phyloP scores from a whole-genome alignment of 2,888 invertebrate species.

The Hirtodrosophila histrioides region DNA sequence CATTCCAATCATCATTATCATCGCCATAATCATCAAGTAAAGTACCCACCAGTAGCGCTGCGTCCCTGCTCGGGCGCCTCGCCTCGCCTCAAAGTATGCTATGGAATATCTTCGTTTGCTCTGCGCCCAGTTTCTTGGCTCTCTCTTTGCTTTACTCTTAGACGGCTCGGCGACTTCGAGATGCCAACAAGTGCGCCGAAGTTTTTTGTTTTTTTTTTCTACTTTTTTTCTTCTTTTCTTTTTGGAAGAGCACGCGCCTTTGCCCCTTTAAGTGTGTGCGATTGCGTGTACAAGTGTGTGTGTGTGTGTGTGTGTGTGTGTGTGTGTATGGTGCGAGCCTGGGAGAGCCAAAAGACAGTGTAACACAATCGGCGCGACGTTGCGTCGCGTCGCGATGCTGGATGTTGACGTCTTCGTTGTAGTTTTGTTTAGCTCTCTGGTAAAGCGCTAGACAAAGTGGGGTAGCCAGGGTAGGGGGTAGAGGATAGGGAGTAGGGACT shows the following conservation, averaged over 20 bases:
- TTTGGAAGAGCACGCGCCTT: constrained; percentile 34
- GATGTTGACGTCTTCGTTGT: constrained; percentile 71
- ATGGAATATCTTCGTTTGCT: constrained; percentile 25
- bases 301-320: constrained; percentile 12
- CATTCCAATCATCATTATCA: constrained; percentile 84
- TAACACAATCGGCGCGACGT: constrained; percentile 27
- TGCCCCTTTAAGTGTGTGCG: constrained; percentile 3
- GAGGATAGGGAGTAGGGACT: background rate
- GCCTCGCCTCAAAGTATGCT: constrained; percentile 56
- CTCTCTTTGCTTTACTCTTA: constrained; percentile 44
- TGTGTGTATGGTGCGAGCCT: constrained; percentile 10
- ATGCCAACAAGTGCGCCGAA: constrained; percentile 77
- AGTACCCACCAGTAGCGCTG: constrained; percentile 83
- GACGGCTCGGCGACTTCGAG: constrained; percentile 47
- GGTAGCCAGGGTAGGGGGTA: background rate
- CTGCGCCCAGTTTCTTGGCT: background rate
- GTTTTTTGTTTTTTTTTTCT: constrained; percentile 25
- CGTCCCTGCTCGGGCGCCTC: constrained; percentile 6
- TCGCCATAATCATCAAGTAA: constrained; percentile 84
- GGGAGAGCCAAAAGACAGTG: constrained; percentile 44
- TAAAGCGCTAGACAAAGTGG: constrained; percentile 26
- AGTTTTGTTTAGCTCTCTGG: constrained; percentile 57
- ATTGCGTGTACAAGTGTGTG: constrained; percentile 10
- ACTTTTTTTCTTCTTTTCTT: constrained; percentile 19
- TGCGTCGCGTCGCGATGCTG: constrained; percentile 21